Base-by-base conservation (phyloP, 2,113 vertebrate genomes). In the Climacteris rufus region DNA sequence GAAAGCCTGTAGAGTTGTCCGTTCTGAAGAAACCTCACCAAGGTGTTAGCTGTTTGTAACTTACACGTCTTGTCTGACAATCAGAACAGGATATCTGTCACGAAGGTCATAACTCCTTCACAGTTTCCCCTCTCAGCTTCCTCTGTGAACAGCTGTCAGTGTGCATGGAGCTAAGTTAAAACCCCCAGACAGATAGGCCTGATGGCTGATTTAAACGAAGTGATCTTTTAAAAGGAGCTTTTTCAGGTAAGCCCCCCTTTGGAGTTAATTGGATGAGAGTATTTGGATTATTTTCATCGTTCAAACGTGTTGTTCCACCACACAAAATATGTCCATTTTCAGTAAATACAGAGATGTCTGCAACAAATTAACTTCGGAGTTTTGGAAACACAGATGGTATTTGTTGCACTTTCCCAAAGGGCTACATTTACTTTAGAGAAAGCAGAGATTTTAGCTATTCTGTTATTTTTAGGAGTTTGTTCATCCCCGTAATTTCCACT, bases 321-420 rank as follows among this genome's bases (percentile, higher is more conserved):
- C 53, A 88, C 30, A 89, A 93, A 96, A 83, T 87, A 83, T 83
- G 92, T 60, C 86, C 35, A 42, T 95, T 96, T 97, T 92, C 91
- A 93, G 74, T 95, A 96, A 96, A 95, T 69, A 95, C 1, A 39
- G 76, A 69, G 49, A 89, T 3, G 56, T 72, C 87, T 94, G 94
- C 91, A 72, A 72, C 77, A 94, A 96, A 97, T 96, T 92, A 95
- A 86, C 65, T 83, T 44, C 2, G 15, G 85, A 54, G 63, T 83
- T 94, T 88, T 11, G 12, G 88, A 94, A 97, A 80, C 91, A 94
- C 96, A 96, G 94, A 97, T 97, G 96, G 96, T 83, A 83, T 93
- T 96, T 94, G 77, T 96, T 93, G 83, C 70, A 40, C 70, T 83
- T 92, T 75, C 84, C 87, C 79, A 76, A 95, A 91, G 74, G 91